Conservation (phyloP, 1,140 invertebrate species). For the Copidosoma floridanum region DNA sequence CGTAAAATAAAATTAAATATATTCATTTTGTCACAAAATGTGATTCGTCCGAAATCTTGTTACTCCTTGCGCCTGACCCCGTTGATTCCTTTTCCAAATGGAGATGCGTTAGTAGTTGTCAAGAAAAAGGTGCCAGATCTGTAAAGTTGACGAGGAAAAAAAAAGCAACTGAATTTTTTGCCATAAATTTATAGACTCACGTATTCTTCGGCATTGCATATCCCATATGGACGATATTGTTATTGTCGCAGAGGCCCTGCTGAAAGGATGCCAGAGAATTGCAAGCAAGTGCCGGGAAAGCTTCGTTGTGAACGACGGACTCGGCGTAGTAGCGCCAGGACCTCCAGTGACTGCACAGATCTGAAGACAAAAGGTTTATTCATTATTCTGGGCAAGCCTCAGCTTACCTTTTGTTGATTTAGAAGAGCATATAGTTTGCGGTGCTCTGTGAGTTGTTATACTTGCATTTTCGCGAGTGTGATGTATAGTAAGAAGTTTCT, state of each 20-base stretch:
- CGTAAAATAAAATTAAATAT: neutral
- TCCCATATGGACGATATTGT: conserved; percentile 24
- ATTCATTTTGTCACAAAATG: neutral
- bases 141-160: conserved; percentile 7
- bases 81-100: conserved; percentile 13
- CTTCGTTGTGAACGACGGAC: conserved; percentile 46
- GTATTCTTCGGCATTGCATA: conserved; percentile 23
- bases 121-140: conserved; percentile 28
- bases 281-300: conserved; percentile 8
- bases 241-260: neutral
- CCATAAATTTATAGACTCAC: conserved; percentile 24
- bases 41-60: too few species aligned
- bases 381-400: too few species aligned
- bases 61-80: too few species aligned
- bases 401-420: too few species aligned
- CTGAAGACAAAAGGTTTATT: too few species aligned
- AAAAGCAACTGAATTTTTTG: neutral
- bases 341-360: conserved; percentile 66
- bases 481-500: too few species aligned
- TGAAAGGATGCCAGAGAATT: neutral
- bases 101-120: conserved; percentile 20
- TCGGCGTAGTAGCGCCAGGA: conserved; percentile 65
- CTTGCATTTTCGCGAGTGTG: too few species aligned
- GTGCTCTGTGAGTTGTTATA: too few species aligned
- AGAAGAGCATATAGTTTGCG: too few species aligned